A percentile compares a stretch with the other conserved stretches of the same genome.
Conservation (phyloP, 2,888 invertebrate genomes). For the Eurois occulta region DNA sequence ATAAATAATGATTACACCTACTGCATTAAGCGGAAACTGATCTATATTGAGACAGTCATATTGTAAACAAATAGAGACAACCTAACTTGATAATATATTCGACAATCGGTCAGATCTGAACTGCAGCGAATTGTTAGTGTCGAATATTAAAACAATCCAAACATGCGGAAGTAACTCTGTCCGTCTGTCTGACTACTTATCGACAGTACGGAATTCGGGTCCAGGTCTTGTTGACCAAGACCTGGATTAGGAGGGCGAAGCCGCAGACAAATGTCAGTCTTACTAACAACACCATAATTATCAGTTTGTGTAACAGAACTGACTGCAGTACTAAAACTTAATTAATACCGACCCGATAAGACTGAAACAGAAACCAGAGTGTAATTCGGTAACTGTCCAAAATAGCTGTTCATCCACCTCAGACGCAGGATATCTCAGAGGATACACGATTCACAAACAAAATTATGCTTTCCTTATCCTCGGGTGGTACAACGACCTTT, state of each 20-base stretch:
- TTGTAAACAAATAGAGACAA: background rate
- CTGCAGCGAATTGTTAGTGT: background rate
- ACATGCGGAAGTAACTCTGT: background rate
- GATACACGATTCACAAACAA: background rate
- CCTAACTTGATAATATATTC: conserved; percentile 4
- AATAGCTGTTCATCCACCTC: background rate
- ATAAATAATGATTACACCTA: background rate
- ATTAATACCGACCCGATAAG: background rate
- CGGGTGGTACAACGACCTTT: background rate
- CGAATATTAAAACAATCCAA: background rate
- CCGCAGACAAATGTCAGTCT: no score
- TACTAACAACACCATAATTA: no score
- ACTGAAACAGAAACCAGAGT: background rate
- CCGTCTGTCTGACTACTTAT: no score
- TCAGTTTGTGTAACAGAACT: no score
- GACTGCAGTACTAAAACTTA: no score
- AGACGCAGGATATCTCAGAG: background rate
- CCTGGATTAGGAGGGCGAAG: no score
- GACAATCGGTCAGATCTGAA: background rate
- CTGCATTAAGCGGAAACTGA: background rate
- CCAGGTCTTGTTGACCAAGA: no score
- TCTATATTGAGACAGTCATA: background rate
- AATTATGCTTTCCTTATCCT: background rate
- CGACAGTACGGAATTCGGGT: no score
- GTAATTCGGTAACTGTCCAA: background rate